Percentiles rank a stretch among this genome's conserved stretches.
phyloP scores from a whole-genome alignment of 2,797 vertebrate genomes.

The Myotis pilosus region DNA sequence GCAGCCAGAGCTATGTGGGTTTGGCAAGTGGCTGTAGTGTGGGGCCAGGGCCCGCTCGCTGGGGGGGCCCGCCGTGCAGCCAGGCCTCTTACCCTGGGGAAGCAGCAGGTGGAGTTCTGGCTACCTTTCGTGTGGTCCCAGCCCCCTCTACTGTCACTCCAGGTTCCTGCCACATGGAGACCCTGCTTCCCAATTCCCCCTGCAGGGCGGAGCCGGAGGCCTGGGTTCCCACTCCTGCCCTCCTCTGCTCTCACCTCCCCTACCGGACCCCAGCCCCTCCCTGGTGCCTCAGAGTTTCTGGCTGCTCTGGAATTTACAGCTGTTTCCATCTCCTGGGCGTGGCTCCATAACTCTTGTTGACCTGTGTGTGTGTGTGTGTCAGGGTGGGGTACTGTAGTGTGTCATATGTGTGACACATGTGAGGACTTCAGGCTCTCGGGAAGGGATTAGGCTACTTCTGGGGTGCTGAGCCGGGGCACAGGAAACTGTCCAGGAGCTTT shows the following conservation, averaged over 20 bases:
- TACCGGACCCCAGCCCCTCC: background rate
- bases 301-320: background rate
- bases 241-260: too few species aligned
- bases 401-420: background rate
- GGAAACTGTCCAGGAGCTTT: background rate
- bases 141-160: background rate
- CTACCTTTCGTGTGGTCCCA: background rate
- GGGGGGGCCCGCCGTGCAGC: background rate
- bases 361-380: background rate
- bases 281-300: background rate
- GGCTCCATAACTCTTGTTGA: background rate
- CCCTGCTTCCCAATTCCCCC: background rate
- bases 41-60: fast-evolving
- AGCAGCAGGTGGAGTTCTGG: background rate
- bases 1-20: background rate
- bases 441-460: background rate
- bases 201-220: background rate
- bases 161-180: background rate
- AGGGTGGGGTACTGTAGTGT: background rate
- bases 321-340: background rate
- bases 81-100: background rate
- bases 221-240: background rate
- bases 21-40: background rate
- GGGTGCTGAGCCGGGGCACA: background rate
- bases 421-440: background rate